Evolutionary conservation across 1,140 invertebrate species (phyloP).

Genomic region (Lanistes nyassanus): DNA sequence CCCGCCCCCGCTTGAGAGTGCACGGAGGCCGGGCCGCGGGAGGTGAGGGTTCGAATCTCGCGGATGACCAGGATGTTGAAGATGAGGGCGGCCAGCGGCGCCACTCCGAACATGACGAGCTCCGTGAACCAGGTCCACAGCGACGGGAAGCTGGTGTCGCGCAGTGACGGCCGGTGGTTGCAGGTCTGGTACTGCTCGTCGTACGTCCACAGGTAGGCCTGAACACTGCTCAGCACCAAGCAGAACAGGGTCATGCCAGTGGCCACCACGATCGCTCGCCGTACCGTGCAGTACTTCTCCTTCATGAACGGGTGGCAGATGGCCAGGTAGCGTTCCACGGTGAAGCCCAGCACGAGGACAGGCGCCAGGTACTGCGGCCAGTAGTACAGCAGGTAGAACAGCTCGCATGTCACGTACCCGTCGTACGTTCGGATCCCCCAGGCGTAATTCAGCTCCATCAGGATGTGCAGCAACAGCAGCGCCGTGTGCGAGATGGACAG

Average conservation of each 20-base stretch:
- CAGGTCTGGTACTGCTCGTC: conserved; percentile 40
- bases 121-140: conserved; percentile 63
- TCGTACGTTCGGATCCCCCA: conserved; percentile 54
- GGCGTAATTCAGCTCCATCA: conserved; percentile 57
- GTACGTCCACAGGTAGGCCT: conserved; percentile 63
- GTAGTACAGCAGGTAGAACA: conserved; percentile 55
- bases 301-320: conserved; percentile 91
- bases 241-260: conserved; percentile 38
- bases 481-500: conserved; percentile 56
- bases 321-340: conserved; percentile 93
- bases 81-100: conserved; percentile 56
- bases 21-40: conserved; percentile 41
- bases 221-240: conserved; percentile 48
- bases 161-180: conserved; percentile 38
- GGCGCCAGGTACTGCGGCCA: conserved; percentile 63
- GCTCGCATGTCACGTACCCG: conserved; percentile 55
- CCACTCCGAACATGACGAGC: conserved; percentile 54
- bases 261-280: conserved; percentile 77
- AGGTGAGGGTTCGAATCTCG: conserved; percentile 53
- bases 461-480: conserved; percentile 54
- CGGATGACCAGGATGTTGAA: conserved; percentile 62
- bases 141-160: conserved; percentile 41
- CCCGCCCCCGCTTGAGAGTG: not conserved
- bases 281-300: conserved; percentile 81
- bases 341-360: conserved; percentile 77